Conservation (phyloP, 2,888 invertebrate genomes). For the Dasypolia templi region DNA sequence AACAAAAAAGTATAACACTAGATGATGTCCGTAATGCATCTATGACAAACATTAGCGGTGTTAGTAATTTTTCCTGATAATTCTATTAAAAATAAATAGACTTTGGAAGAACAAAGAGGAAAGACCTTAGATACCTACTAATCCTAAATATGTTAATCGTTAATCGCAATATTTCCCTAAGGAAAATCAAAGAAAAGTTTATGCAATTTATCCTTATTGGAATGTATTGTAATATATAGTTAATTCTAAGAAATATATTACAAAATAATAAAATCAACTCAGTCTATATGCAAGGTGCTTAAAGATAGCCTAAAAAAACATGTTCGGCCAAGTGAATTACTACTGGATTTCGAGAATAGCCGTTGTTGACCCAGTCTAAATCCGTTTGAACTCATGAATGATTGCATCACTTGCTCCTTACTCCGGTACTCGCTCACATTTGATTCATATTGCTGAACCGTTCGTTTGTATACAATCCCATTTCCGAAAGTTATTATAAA, state of each 20-base stretch:
- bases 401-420: conserved; percentile 71
- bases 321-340: conserved; percentile 30
- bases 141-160: neutral
- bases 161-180: neutral
- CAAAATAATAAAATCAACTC: too few species aligned
- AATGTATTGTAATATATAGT: neutral
- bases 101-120: neutral
- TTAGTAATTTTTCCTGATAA: neutral
- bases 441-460: conserved; percentile 68
- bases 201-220: neutral
- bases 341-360: conserved; percentile 67
- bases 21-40: neutral
- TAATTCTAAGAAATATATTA: too few species aligned
- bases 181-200: neutral
- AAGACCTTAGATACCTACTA: neutral
- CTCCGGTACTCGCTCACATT: conserved; percentile 61
- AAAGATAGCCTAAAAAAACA: neutral
- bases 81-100: neutral
- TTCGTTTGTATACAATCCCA: conserved; percentile 69
- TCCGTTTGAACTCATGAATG: conserved; percentile 69
- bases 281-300: neutral
- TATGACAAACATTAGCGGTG: neutral
- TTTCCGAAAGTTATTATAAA: conserved; percentile 72
- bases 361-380: conserved; percentile 74
- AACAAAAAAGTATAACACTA: too few species aligned